phyloP scores from a whole-genome alignment of 2,797 vertebrate genomes.

The Menidia menidia region DNA sequence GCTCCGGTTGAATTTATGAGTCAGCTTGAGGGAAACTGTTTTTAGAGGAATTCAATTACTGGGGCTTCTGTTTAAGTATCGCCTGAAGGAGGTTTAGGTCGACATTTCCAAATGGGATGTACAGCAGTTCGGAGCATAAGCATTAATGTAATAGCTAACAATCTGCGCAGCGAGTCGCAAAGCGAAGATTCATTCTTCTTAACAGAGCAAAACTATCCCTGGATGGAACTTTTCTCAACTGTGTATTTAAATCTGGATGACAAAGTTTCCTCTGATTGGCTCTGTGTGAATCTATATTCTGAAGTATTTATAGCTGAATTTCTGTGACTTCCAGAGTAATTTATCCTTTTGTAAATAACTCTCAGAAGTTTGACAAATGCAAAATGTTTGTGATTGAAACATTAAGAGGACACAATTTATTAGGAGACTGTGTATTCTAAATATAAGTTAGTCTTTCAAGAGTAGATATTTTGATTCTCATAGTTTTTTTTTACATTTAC shows the following conservation, averaged over 20 bases:
- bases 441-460: slow-evolving; percentile 22
- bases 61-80: slow-evolving; percentile 20
- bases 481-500: neutral
- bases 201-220: slow-evolving; percentile 17
- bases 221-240: slow-evolving; percentile 12
- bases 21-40: slow-evolving; percentile 1
- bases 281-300: slow-evolving; percentile 14
- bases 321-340: slow-evolving; percentile 39
- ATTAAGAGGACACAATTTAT: slow-evolving; percentile 15
- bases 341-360: slow-evolving; percentile 37
- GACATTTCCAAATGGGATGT: slow-evolving; percentile 13
- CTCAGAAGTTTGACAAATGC: slow-evolving; percentile 32
- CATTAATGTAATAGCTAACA: slow-evolving; percentile 15
- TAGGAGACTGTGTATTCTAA: slow-evolving; percentile 40
- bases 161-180: neutral
- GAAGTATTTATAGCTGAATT: slow-evolving; percentile 21
- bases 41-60: slow-evolving; percentile 24
- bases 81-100: slow-evolving; percentile 10
- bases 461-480: slow-evolving; percentile 13
- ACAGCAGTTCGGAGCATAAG: slow-evolving; percentile 11
- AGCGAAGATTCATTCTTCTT: slow-evolving; percentile 15
- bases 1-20: slow-evolving; percentile 16
- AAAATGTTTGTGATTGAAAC: slow-evolving; percentile 32
- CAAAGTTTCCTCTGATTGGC: slow-evolving; percentile 20
- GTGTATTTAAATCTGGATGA: slow-evolving; percentile 12